Evolutionary conservation across 2,113 vertebrate genomes (phyloP).

Genomic region (Microtus oregoni): DNA sequence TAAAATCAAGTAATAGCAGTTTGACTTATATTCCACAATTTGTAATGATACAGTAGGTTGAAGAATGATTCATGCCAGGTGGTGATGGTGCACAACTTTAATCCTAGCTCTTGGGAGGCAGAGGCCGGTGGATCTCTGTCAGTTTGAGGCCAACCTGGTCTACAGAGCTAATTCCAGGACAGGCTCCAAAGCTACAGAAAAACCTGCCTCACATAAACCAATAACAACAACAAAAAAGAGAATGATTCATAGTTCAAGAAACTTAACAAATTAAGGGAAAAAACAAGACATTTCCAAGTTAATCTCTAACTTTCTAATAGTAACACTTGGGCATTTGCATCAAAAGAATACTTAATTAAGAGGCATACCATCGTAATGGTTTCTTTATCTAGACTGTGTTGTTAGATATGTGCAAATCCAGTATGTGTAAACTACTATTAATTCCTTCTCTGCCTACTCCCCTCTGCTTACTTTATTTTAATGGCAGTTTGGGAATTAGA

Average conservation of each 20-base stretch:
- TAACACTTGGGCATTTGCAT: not conserved
- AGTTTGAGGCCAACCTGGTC: too few relatives aligned
- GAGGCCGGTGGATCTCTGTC: too few relatives aligned
- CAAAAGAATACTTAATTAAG: not conserved
- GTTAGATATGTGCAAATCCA: not conserved
- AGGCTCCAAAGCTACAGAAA: too few relatives aligned
- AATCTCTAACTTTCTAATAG: not conserved
- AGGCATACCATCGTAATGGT: not conserved
- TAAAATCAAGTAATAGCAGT: conserved; percentile 4
- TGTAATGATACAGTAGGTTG: conserved; percentile 16
- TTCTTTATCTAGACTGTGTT: conserved; percentile 34
- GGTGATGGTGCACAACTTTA: too few relatives aligned
- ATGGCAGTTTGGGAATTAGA: conserved; percentile 19
- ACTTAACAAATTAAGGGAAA: not conserved
- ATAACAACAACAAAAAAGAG: too few relatives aligned
- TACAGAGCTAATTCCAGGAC: too few relatives aligned
- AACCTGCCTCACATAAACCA: too few relatives aligned
- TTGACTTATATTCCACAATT: conserved; percentile 12
- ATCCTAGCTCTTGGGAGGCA: too few relatives aligned
- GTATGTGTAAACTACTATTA: not conserved
- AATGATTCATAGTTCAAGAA: conserved; percentile 53
- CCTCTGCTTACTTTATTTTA: conserved; percentile 15
- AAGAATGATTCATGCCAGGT: not conserved
- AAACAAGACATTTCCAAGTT: not conserved
- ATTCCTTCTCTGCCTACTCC: not conserved